These are phyloP conservation scores for Embidobia sp. DNA, from an alignment of 2,888 invertebrate genomes.

Conservation along the genomic window DNA sequence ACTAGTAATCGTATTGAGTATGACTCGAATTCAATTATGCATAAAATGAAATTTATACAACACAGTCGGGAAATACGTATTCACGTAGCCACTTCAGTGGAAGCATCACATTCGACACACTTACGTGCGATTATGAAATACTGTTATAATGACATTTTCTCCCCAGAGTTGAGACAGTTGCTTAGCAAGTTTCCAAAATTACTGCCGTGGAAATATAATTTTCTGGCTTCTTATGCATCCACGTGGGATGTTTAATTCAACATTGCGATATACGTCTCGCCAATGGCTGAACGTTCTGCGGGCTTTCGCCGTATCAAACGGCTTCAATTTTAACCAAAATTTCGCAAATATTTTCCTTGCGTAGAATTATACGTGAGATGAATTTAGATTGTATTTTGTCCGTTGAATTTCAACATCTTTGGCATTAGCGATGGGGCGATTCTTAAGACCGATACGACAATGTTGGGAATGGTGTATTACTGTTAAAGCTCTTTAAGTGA, in stretches of 20 bases:
- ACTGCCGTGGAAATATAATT: conserved; percentile 41
- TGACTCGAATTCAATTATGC: conserved; percentile 11
- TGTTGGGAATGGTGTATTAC: too few species aligned
- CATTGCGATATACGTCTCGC: conserved; percentile 11
- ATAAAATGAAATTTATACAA: conserved; percentile 20
- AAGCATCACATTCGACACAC: conserved; percentile 31
- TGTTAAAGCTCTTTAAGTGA: too few species aligned
- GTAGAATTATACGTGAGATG: conserved; percentile 14
- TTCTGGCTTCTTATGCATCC: conserved; percentile 37
- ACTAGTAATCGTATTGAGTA: conserved; percentile 6
- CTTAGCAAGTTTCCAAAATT: conserved; percentile 40
- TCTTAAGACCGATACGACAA: too few species aligned
- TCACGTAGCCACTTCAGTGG: conserved; percentile 17
- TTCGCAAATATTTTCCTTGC: conserved; percentile 9
- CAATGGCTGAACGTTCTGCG: background rate
- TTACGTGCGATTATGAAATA: conserved; percentile 34
- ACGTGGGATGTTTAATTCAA: conserved; percentile 38
- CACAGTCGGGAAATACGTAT: conserved; percentile 15
- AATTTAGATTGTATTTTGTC: background rate
- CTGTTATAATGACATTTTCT: conserved; percentile 28
- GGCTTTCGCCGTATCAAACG: background rate
- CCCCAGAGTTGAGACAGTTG: conserved; percentile 32
- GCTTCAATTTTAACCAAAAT: background rate
- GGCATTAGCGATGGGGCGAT: too few species aligned
- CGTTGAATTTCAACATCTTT: conserved; percentile 2